These are phyloP conservation scores for Zophobas atratus DNA, from an alignment of 1,140 invertebrate genomes.

Conservation along the genomic window DNA sequence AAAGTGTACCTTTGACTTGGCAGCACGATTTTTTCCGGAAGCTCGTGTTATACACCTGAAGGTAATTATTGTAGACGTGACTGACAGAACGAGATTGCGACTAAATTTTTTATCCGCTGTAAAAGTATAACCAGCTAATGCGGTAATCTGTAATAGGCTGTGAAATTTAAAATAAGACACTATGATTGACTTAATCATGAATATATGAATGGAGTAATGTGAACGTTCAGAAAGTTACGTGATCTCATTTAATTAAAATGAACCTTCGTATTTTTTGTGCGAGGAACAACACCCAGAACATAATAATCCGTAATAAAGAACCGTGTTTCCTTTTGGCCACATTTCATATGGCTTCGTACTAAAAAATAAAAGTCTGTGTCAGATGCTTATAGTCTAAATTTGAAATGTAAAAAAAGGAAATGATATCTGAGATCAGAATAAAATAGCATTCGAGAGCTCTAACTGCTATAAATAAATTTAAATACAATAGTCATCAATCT, in stretches of 20 bases:
- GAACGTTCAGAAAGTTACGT: background rate
- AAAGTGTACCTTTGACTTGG: too few species aligned
- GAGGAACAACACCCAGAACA: background rate
- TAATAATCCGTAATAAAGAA: too few species aligned
- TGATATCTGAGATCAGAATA: constrained; percentile 43
- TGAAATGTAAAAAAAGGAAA: constrained; percentile 39
- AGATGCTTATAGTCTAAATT: constrained; percentile 30
- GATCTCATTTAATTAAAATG: background rate
- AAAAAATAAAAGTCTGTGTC: constrained; percentile 14
- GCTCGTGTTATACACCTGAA: too few species aligned
- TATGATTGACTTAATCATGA: constrained; percentile 8
- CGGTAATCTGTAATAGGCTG: constrained; percentile 14
- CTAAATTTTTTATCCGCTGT: background rate
- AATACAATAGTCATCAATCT: constrained; percentile 49
- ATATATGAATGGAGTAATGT: background rate
- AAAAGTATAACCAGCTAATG: constrained; percentile 4
- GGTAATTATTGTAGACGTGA: background rate
- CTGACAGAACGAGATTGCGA: background rate
- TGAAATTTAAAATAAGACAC: constrained; percentile 21
- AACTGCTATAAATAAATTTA: constrained; percentile 48
- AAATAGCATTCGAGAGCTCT: constrained; percentile 36
- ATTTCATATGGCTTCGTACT: constrained; percentile 3
- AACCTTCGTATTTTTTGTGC: background rate
- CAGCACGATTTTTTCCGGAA: too few species aligned
- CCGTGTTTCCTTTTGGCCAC: background rate